These are phyloP conservation scores for Drosophila limbata DNA, from an alignment of 2,888 invertebrate species.

Conservation along the genomic window DNA sequence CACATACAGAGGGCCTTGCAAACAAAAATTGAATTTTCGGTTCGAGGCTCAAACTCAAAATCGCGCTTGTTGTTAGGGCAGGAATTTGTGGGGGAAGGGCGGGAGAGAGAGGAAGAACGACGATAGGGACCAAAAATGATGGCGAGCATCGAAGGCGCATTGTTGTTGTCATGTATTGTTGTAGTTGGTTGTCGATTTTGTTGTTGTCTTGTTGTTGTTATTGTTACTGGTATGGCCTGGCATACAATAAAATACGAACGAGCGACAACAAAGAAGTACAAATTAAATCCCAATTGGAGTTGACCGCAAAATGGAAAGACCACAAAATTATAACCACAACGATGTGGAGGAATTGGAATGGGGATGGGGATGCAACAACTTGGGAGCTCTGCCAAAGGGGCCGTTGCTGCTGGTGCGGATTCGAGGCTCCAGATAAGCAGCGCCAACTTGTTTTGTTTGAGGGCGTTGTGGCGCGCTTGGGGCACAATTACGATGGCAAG, in stretches of 20 bases:
- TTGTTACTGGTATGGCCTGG: constrained; percentile 56
- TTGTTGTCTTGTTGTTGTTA: constrained; percentile 47
- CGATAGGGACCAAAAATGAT: constrained; percentile 48
- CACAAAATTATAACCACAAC: constrained; percentile 82
- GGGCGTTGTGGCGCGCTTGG: constrained; percentile 75
- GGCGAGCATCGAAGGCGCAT: constrained; percentile 71
- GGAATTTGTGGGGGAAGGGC: background rate
- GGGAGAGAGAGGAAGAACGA: background rate
- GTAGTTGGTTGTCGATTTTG: constrained; percentile 46
- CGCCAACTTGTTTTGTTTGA: constrained; percentile 73
- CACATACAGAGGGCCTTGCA: constrained; percentile 37
- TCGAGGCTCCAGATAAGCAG: constrained; percentile 76
- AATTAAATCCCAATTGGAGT: constrained; percentile 82
- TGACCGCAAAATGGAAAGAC: constrained; percentile 80
- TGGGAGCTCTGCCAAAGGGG: constrained; percentile 62
- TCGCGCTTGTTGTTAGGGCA: constrained; percentile 61
- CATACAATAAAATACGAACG: constrained; percentile 79
- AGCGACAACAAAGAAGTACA: constrained; percentile 82
- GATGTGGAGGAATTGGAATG: constrained; percentile 47
- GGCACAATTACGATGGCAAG: constrained; percentile 48
- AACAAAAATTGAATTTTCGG: constrained; percentile 79
- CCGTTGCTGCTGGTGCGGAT: background rate
- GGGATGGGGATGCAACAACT: constrained; percentile 45
- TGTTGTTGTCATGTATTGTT: constrained; percentile 62
- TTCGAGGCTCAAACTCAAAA: constrained; percentile 76